Base-by-base conservation (phyloP, 2,113 vertebrate genomes). In the Ammodramus savannarum region DNA sequence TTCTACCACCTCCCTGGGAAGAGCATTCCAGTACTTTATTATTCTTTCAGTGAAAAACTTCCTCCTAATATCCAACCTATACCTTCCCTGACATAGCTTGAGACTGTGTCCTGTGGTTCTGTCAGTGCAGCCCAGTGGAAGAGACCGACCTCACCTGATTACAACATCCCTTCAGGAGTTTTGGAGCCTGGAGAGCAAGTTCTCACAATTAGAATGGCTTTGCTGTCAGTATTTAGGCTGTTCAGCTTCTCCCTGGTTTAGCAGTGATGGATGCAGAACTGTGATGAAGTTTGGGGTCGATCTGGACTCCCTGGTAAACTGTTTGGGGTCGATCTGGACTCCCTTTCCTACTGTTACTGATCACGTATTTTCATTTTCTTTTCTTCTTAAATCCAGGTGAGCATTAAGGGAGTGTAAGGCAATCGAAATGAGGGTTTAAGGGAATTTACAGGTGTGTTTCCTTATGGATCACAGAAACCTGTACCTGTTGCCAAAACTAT, bases 321-420 rank as follows among this genome's bases (percentile, higher is more conserved):
- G 31, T 44, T 20, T 62, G 49, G 10, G 13, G 20, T 39, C 3
- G 3, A 39, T 55, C 5, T 57, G 31, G 52, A 36, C 61, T 74
- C 12, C 21, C 9, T 43, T 65, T 76, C 22, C 11, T 71, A 17
- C 26, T 88, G 29, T 36, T n/a, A n/a, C 23, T 29, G 26, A 32
- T 29, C 6, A 11, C 10, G 0, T 39, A n/a, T 38, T 22, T 17
- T 3, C 0, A 26, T 15, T 14, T 18, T 21, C 4, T n/a, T 49
- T 27, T 25, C 1, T 61, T 77, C 66, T 49, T 54, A 23, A 69
- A 58, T 77, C 10, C 32, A 36, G 23, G 22, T 0, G 7, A 41
- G 4, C 29, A 73, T n/a, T 68, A 38, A 58, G 6, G 0, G 0
- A 46, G 6, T 31, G 14, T n/a, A 13, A 83, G 49, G 16, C 19